Percentiles rank a stretch among this genome's conserved stretches.
These are phyloP conservation scores for Percina caprodes DNA, from an alignment of 2,113 vertebrate species.

Conservation along the genomic window DNA sequence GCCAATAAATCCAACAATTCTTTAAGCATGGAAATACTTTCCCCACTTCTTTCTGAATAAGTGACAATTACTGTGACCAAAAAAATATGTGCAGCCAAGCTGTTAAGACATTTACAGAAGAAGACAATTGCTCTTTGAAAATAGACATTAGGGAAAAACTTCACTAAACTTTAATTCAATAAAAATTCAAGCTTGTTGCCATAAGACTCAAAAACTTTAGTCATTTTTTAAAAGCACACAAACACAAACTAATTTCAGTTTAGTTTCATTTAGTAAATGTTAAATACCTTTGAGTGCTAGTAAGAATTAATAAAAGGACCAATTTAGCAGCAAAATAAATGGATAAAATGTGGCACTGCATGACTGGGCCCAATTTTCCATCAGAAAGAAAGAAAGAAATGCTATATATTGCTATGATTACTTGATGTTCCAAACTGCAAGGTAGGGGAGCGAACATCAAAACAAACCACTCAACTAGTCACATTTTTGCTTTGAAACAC, in stretches of 20 bases:
- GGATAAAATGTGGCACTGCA: neutral
- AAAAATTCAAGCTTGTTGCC: slow-evolving; percentile 5
- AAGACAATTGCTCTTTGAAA: neutral
- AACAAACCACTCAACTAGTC: neutral
- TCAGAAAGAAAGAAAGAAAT: neutral
- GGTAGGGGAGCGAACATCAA: neutral
- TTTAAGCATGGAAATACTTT: slow-evolving; percentile 8
- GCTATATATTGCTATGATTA: neutral
- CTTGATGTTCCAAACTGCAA: neutral
- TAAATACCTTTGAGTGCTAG: neutral
- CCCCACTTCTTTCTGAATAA: neutral
- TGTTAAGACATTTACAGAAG: slow-evolving; percentile 15
- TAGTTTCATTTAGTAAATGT: neutral
- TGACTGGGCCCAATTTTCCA: neutral
- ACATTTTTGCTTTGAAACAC: neutral
- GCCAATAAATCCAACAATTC: slow-evolving; percentile 6
- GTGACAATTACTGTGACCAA: neutral
- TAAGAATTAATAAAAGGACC: neutral
- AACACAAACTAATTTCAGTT: slow-evolving; percentile 4
- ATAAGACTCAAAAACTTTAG: neutral
- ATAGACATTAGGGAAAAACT: neutral
- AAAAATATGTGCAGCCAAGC: neutral
- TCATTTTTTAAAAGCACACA: neutral
- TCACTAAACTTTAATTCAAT: neutral
- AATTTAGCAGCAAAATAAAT: slow-evolving; percentile 5